A percentile compares a stretch with the other conserved stretches of the same genome.
These are phyloP conservation scores for human (Homo sapiens) DNA, from an alignment of 2,113 vertebrate species.

Conservation along the genomic window GRCh38 chr22:28465001-28465500, in stretches of 20 bases:
- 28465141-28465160: slow-evolving; percentile 43
- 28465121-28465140: slow-evolving; percentile 44
- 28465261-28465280: neutral
- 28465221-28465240: neutral
- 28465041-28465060: slow-evolving; percentile 17
- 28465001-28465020: slow-evolving; percentile 40
- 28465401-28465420: too few species aligned
- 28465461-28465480: too few species aligned
- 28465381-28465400: too few species aligned
- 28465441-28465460: too few species aligned
- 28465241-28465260: slow-evolving; percentile 7
- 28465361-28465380: too few species aligned
- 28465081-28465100: slow-evolving; percentile 47
- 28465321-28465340: slow-evolving; percentile 3
- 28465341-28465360: neutral
- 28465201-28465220: neutral
- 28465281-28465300: slow-evolving; percentile 26
- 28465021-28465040: neutral
- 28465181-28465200: neutral
- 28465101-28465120: neutral
- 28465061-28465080: slow-evolving; percentile 48
- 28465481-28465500: too few species aligned
- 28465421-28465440: too few species aligned
- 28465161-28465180: slow-evolving; percentile 19
- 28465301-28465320: neutral